Conservation (phyloP, 2,888 invertebrate species). For the Agrypnus murinus region DNA sequence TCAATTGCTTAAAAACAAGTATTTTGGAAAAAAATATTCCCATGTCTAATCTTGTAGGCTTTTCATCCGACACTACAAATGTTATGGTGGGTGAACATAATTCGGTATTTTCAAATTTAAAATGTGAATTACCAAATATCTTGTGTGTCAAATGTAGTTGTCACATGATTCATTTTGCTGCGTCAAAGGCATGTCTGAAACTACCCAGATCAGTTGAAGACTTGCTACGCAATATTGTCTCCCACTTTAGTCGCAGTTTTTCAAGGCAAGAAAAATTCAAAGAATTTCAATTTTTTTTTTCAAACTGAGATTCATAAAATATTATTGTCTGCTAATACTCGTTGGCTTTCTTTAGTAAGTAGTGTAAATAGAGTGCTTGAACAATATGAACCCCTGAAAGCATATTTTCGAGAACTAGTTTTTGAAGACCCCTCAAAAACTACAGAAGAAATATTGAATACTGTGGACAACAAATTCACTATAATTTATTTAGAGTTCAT, state of each 20-base stretch:
- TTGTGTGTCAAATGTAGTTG: slow-evolving; percentile 63
- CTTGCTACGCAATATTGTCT: slow-evolving; percentile 57
- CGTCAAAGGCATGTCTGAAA: slow-evolving; percentile 63
- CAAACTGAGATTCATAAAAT: slow-evolving; percentile 44
- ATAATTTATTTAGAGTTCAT: slow-evolving; percentile 49
- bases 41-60: slow-evolving; percentile 56
- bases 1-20: no score
- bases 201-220: slow-evolving; percentile 60
- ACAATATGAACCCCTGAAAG: slow-evolving; percentile 57
- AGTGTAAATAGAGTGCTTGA: slow-evolving; percentile 61
- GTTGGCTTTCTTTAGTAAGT: slow-evolving; percentile 55
- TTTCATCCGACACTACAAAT: slow-evolving; percentile 61
- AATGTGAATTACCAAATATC: slow-evolving; percentile 58
- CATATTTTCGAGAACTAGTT: slow-evolving; percentile 47
- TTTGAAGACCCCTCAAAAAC: slow-evolving; percentile 51
- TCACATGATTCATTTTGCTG: slow-evolving; percentile 62
- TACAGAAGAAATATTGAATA: slow-evolving; percentile 12
- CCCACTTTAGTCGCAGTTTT: slow-evolving; percentile 40
- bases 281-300: slow-evolving; percentile 52
- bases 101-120: slow-evolving; percentile 46
- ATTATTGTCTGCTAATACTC: slow-evolving; percentile 33
- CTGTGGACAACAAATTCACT: slow-evolving; percentile 51
- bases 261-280: slow-evolving; percentile 48
- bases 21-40: background rate
- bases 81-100: slow-evolving; percentile 59